Evolutionary conservation across 2,113 vertebrate species (phyloP).

Genomic region (Thinocorus orbignyianus): DNA sequence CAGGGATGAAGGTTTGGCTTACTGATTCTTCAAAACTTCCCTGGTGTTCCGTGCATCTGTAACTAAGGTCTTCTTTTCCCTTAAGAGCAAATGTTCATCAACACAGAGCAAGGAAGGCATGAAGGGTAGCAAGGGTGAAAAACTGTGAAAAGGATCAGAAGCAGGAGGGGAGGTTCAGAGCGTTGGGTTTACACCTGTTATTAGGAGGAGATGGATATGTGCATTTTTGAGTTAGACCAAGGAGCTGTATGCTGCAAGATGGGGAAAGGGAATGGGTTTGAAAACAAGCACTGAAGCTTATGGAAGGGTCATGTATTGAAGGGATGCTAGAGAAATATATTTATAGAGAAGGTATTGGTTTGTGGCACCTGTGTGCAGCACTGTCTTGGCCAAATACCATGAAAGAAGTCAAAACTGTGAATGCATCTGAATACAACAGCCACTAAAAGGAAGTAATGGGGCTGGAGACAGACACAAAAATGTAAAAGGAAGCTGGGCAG

Average conservation of each 20-base stretch:
- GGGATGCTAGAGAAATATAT: background rate
- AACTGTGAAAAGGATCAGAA: background rate
- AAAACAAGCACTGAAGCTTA: constrained; percentile 38
- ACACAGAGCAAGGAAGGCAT: background rate
- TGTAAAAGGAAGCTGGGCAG: background rate
- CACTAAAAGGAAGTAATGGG: background rate
- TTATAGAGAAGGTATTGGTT: background rate
- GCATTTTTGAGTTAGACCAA: background rate
- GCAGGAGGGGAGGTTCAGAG: background rate
- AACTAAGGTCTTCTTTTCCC: constrained; percentile 11
- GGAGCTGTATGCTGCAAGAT: background rate
- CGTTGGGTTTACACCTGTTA: background rate
- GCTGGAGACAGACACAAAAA: background rate
- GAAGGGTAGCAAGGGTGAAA: constrained; percentile 19
- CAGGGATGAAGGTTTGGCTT: background rate
- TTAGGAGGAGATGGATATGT: constrained; percentile 22
- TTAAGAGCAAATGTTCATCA: constrained; percentile 25
- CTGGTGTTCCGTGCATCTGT: background rate
- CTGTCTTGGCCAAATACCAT: background rate
- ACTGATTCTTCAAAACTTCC: constrained; percentile 12
- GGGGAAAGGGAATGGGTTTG: constrained; percentile 1
- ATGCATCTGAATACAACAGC: background rate
- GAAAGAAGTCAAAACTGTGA: background rate
- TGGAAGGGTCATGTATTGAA: background rate
- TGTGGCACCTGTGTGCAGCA: background rate